Conservation (phyloP, 2,113 vertebrate species). For the Corythoichthys intestinalis region DNA sequence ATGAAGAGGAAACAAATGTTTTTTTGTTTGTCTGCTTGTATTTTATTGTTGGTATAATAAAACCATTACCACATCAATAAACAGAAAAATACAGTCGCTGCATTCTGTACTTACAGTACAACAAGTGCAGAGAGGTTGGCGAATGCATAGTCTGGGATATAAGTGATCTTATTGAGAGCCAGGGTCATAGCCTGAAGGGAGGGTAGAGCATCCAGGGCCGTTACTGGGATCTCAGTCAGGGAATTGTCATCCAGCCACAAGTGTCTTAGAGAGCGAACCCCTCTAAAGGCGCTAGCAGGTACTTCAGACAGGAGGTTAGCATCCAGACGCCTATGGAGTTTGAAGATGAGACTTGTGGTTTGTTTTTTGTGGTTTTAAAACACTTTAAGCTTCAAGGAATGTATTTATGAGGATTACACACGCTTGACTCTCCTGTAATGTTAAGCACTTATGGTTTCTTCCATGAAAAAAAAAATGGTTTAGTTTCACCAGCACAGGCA, state of each 20-base stretch:
- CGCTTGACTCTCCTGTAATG: constrained; percentile 48
- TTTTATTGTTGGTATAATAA: constrained; percentile 7
- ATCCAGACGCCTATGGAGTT: constrained; percentile 82
- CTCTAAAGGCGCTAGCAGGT: constrained; percentile 82
- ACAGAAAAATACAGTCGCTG: constrained; percentile 18
- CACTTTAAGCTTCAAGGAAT: constrained; percentile 41
- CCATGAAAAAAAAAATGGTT: constrained; percentile 57
- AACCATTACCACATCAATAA: not conserved
- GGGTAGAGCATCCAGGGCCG: constrained; percentile 82
- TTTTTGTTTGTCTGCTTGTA: constrained; percentile 24
- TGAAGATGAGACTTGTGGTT: constrained; percentile 32
- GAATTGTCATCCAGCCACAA: constrained; percentile 95
- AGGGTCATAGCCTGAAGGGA: constrained; percentile 94
- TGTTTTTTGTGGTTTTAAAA: constrained; percentile 32
- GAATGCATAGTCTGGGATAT: constrained; percentile 88
- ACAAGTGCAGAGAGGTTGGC: constrained; percentile 91
- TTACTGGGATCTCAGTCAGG: constrained; percentile 85
- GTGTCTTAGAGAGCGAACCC: constrained; percentile 84
- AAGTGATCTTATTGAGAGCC: constrained; percentile 89
- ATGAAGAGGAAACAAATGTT: constrained; percentile 35
- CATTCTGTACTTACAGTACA: constrained; percentile 81
- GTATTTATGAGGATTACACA: constrained; percentile 53
- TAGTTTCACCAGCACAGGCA: constrained; percentile 52
- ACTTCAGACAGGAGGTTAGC: constrained; percentile 90
- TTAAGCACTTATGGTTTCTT: constrained; percentile 76